A percentile compares a stretch with the other conserved stretches of the same genome.
Conservation (phyloP, 1,140 invertebrate genomes). For the Drosophila sulfurigaster region DNA sequence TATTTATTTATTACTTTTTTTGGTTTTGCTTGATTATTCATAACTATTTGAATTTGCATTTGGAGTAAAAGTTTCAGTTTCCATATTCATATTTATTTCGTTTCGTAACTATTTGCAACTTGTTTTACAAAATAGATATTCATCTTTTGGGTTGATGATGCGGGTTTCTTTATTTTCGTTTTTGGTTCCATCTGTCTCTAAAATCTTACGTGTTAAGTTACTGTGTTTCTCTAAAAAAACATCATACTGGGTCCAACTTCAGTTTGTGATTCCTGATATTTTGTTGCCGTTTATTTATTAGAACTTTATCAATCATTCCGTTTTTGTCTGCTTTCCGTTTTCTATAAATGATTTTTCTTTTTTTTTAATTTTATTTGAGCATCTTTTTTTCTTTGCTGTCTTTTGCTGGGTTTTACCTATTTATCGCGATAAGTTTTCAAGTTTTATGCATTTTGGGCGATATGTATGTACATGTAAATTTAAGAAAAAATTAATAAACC, state of each 20-base stretch:
- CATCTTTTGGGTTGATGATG: slow-evolving; percentile 34
- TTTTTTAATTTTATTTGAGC: slow-evolving; percentile 31
- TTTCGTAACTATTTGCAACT: slow-evolving; percentile 50
- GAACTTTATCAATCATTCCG: slow-evolving; percentile 27
- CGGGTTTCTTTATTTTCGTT: slow-evolving; percentile 26
- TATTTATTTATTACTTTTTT: slow-evolving; percentile 34
- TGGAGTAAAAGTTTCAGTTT: slow-evolving; percentile 77
- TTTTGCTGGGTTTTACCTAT: slow-evolving; percentile 38
- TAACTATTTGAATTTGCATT: slow-evolving; percentile 60
- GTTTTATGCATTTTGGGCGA: slow-evolving; percentile 65
- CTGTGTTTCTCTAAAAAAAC: slow-evolving; percentile 58
- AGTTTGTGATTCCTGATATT: slow-evolving; percentile 77
- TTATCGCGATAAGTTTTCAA: slow-evolving; percentile 54
- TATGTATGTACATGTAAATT: slow-evolving; percentile 77
- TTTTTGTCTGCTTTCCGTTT: slow-evolving; percentile 24
- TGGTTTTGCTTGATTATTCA: slow-evolving; percentile 49
- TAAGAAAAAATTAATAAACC: slow-evolving; percentile 26
- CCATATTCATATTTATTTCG: slow-evolving; percentile 37
- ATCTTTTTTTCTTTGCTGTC: slow-evolving; percentile 18
- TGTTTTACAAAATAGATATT: slow-evolving; percentile 78
- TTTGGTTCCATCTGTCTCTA: slow-evolving; percentile 76
- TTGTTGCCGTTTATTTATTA: slow-evolving; percentile 69
- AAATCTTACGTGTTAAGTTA: slow-evolving; percentile 75
- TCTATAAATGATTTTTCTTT: slow-evolving; percentile 13
- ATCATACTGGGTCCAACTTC: slow-evolving; percentile 80